phyloP scores from a whole-genome alignment of 1,140 invertebrate species.

The Caenorhabditis briggsae region DNA sequence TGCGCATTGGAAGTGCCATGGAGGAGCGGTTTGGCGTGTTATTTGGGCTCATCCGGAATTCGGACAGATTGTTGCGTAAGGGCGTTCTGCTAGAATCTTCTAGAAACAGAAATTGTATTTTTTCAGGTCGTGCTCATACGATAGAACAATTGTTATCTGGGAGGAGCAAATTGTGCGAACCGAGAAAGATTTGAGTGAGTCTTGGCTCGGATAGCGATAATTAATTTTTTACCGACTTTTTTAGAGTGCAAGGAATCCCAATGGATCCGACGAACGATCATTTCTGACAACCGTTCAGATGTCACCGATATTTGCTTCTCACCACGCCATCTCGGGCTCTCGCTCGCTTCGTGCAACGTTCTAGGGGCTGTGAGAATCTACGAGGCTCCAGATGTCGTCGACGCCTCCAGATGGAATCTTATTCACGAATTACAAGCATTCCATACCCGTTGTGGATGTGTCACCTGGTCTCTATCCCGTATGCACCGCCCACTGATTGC shows the following conservation, averaged over 20 bases:
- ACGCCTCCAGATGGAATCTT: conserved; percentile 57
- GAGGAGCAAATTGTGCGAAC: conserved; percentile 49
- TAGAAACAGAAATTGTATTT: background rate
- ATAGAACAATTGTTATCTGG: conserved; percentile 58
- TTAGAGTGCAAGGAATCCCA: conserved; percentile 8
- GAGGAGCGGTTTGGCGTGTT: conserved; percentile 57
- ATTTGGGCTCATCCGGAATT: conserved; percentile 66
- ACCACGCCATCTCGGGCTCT: conserved; percentile 34
- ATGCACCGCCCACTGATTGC: conserved; percentile 59
- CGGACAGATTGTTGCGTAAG: conserved; percentile 60
- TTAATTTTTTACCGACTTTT: too few species aligned
- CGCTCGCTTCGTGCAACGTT: conserved; percentile 48
- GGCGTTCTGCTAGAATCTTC: background rate
- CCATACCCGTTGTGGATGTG: conserved; percentile 46
- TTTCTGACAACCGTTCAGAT: conserved; percentile 54
- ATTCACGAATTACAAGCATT: conserved; percentile 60
- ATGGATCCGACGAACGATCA: conserved; percentile 54
- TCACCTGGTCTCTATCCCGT: conserved; percentile 49
- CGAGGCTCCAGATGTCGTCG: conserved; percentile 59
- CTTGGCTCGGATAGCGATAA: too few species aligned
- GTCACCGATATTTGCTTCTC: conserved; percentile 62
- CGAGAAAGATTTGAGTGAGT: conserved; percentile 24
- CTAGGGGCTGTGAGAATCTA: conserved; percentile 57
- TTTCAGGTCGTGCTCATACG: conserved; percentile 56
- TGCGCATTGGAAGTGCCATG: conserved; percentile 60